Conservation (phyloP, 1,140 invertebrate species). For the Hycleus phaleratus region DNA sequence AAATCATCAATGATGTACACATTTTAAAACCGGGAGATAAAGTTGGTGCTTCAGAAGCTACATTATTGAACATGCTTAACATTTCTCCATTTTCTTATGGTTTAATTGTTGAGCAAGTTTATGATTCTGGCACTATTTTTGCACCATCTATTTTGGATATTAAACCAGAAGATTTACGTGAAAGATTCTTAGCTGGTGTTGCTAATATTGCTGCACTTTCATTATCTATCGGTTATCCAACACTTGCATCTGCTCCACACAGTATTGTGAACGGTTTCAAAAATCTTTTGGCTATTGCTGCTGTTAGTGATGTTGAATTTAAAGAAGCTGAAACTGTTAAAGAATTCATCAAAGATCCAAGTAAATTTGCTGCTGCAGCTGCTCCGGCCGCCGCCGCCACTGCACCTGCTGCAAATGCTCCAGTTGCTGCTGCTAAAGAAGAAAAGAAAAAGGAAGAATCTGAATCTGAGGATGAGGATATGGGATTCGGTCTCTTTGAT, state of each 20-base stretch:
- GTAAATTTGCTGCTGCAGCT: constrained; percentile 73
- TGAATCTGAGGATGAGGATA: constrained; percentile 85
- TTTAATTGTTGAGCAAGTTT: constrained; percentile 90
- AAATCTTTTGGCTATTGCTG: constrained; percentile 93
- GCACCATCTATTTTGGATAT: constrained; percentile 96
- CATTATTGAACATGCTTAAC: constrained; percentile 98
- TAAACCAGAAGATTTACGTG: constrained; percentile 89
- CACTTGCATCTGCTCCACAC: constrained; percentile 92
- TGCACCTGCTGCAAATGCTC: constrained; percentile 50
- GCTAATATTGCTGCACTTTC: constrained; percentile 92
- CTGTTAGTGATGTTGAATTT: constrained; percentile 92
- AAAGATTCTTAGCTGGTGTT: constrained; percentile 87
- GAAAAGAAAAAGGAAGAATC: constrained; percentile 77
- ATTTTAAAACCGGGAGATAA: constrained; percentile 94
- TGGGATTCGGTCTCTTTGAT: constrained; percentile 95
- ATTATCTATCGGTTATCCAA: constrained; percentile 91
- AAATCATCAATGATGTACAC: constrained; percentile 99
- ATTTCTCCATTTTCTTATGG: constrained; percentile 99
- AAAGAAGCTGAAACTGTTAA: constrained; percentile 89
- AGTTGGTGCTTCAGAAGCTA: constrained; percentile 97
- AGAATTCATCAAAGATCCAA: constrained; percentile 87
- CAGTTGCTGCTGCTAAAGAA: constrained; percentile 57
- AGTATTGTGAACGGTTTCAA: constrained; percentile 97
- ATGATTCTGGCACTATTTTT: constrained; percentile 97
- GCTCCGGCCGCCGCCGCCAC: constrained; percentile 51